Evolutionary conservation across 2,113 vertebrate genomes (phyloP).

Genomic region (Paedocypris sp.): DNA sequence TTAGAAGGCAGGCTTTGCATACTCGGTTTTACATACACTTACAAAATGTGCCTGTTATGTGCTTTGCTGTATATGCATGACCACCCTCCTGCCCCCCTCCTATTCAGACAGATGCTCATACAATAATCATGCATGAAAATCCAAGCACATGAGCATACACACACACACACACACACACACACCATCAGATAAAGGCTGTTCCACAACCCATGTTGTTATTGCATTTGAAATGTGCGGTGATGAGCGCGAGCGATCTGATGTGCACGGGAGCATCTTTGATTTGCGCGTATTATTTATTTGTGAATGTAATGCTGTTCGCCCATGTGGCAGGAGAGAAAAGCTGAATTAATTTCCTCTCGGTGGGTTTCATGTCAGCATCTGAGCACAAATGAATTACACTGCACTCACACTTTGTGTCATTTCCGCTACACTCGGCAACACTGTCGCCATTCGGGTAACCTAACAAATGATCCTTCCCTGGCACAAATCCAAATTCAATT

Average conservation of each 20-base stretch:
- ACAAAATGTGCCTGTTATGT: no score
- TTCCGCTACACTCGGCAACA: conserved; percentile 82
- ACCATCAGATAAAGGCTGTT: conserved; percentile 14
- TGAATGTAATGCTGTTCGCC: conserved; percentile 54
- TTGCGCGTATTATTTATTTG: conserved; percentile 55
- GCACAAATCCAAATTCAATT: conserved; percentile 95
- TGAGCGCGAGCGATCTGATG: conserved; percentile 34
- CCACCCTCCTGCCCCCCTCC: neutral
- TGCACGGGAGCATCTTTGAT: conserved; percentile 33
- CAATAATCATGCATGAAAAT: conserved; percentile 5
- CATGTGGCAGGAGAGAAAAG: conserved; percentile 42
- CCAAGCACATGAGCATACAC: conserved; percentile 1
- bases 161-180: neutral
- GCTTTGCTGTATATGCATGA: neutral
- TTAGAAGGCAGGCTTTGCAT: no score
- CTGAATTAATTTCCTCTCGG: conserved; percentile 63
- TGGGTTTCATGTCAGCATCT: conserved; percentile 54
- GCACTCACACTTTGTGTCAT: conserved; percentile 57
- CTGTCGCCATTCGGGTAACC: conserved; percentile 89
- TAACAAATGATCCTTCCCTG: conserved; percentile 96
- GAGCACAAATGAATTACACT: conserved; percentile 60
- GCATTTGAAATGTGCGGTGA: conserved; percentile 50
- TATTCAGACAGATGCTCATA: neutral
- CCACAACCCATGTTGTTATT: conserved; percentile 23
- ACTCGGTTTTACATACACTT: no score